A percentile compares a stretch with the other conserved stretches of the same genome.
Conservation (phyloP, 1,140 invertebrate genomes). For the Psix sp. region DNA sequence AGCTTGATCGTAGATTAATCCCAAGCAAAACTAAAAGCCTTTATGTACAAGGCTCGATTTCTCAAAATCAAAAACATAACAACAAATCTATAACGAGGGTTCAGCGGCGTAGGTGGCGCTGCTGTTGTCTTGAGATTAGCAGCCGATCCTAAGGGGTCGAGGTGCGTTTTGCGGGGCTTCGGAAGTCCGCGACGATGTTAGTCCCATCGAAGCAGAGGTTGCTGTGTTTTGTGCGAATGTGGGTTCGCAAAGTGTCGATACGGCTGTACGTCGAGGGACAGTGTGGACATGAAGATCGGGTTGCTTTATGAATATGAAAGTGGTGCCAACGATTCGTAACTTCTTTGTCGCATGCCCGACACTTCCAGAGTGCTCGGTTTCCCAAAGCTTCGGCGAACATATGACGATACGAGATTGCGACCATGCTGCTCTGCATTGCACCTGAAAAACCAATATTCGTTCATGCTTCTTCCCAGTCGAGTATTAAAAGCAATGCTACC, state of each 20-base stretch:
- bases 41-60: too few relatives aligned
- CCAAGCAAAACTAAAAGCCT: too few relatives aligned
- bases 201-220: constrained; percentile 77
- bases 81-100: too few relatives aligned
- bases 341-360: constrained; percentile 89
- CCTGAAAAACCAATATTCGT: constrained; percentile 72
- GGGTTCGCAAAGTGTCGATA: constrained; percentile 87
- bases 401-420: constrained; percentile 85
- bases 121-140: too few relatives aligned
- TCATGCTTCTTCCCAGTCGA: constrained; percentile 56
- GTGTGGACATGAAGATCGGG: constrained; percentile 87
- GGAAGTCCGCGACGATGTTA: constrained; percentile 69
- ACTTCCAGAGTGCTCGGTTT: constrained; percentile 84
- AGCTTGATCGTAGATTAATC: too few relatives aligned
- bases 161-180: constrained; percentile 67
- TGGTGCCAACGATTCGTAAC: constrained; percentile 92
- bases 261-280: constrained; percentile 90
- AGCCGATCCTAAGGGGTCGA: constrained; percentile 55
- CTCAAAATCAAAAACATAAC: too few relatives aligned
- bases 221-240: constrained; percentile 85
- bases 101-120: too few relatives aligned
- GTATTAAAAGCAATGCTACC: neutral
- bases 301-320: constrained; percentile 87
- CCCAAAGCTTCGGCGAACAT: constrained; percentile 85
- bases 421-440: constrained; percentile 70